Conservation (phyloP, 2,888 invertebrate genomes). For the Drosophila sordidula region DNA sequence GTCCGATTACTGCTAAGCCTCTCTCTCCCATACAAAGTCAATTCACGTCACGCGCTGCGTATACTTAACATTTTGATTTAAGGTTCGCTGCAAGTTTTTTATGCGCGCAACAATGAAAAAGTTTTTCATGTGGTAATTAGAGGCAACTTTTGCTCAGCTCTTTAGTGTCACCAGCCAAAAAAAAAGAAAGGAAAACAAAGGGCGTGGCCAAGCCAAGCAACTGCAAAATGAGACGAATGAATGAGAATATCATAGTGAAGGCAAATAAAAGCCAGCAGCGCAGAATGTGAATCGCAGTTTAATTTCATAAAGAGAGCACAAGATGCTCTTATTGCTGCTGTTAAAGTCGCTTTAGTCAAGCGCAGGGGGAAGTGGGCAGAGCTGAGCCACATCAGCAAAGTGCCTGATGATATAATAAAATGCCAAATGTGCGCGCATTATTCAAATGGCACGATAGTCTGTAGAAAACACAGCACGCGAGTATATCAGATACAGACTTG, state of each 20-base stretch:
- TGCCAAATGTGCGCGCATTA: conserved; percentile 77
- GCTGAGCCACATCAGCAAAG: conserved; percentile 65
- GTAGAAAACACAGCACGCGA: conserved; percentile 16
- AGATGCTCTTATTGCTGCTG: conserved; percentile 21
- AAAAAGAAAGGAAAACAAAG: not conserved
- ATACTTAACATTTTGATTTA: not conserved
- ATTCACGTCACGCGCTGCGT: conserved; percentile 27
- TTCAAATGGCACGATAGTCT: conserved; percentile 77
- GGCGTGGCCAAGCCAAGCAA: conserved; percentile 28
- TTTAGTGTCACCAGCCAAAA: not conserved
- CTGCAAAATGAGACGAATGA: conserved; percentile 55
- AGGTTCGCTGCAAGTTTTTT: conserved; percentile 13
- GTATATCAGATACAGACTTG: conserved; percentile 2
- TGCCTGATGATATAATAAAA: conserved; percentile 79
- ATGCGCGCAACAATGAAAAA: conserved; percentile 58
- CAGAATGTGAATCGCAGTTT: conserved; percentile 61
- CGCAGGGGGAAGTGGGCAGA: conserved; percentile 1
- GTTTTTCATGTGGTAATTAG: conserved; percentile 62
- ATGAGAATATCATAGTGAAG: conserved; percentile 62
- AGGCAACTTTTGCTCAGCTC: conserved; percentile 28
- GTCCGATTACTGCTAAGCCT: not conserved
- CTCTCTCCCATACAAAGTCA: conserved; percentile 14
- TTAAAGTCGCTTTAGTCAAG: conserved; percentile 21
- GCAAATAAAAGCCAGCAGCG: conserved; percentile 55
- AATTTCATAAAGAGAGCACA: conserved; percentile 66